Evolutionary conservation across 2,888 invertebrate genomes (phyloP).

Genomic region (Stenolophus ochropezus): DNA sequence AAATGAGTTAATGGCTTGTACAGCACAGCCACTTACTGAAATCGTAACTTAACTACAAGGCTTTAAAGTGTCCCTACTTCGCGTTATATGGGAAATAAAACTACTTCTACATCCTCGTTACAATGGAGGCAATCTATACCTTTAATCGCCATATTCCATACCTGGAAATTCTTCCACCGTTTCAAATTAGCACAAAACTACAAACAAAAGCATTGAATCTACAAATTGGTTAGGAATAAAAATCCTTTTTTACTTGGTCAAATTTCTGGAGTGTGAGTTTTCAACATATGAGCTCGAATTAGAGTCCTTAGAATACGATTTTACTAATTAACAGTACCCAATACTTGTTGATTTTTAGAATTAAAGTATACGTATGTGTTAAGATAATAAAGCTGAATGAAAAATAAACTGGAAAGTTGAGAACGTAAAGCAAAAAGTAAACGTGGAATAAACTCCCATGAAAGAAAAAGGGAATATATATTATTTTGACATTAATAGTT

Average conservation of each 20-base stretch:
- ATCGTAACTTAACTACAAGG: constrained; percentile 31
- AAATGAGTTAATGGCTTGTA: constrained; percentile 42
- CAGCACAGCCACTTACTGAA: constrained; percentile 28
- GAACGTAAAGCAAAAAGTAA: background rate
- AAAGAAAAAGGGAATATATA: background rate
- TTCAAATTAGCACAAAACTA: no score
- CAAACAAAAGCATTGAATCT: no score
- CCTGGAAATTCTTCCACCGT: no score
- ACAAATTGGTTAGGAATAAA: no score
- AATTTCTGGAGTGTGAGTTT: no score
- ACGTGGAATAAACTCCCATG: background rate
- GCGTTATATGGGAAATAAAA: constrained; percentile 11
- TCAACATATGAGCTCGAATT: no score
- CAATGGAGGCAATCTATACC: background rate
- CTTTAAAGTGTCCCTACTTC: constrained; percentile 20
- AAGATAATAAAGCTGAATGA: background rate
- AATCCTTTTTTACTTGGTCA: no score
- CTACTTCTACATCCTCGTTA: background rate
- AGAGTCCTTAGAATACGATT: no score
- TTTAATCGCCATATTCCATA: background rate
- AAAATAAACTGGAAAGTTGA: background rate
- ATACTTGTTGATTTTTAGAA: no score
- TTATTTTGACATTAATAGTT: background rate
- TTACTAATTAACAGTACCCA: no score
- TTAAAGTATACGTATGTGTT: no score